Conservation (phyloP, 2,888 invertebrate genomes). For the Ypsolopha sequella region DNA sequence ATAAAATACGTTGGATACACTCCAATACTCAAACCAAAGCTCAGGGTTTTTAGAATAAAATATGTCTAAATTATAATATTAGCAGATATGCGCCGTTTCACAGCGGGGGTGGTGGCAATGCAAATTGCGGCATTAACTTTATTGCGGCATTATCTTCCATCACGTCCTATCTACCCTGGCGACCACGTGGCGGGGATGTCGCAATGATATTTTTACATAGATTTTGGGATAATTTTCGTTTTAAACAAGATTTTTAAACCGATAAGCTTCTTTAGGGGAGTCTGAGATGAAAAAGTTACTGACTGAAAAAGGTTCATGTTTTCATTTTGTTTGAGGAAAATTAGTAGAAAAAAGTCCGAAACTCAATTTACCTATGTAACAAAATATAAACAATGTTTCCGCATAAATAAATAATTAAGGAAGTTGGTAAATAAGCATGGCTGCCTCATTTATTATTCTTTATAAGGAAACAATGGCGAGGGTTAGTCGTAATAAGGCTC, state of each 20-base stretch:
- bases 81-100: conserved; percentile 1
- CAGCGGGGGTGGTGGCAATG: conserved; percentile 32
- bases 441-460: conserved; percentile 71
- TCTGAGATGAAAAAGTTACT: too few species aligned
- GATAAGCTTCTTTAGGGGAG: too few species aligned
- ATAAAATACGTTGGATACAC: too few species aligned
- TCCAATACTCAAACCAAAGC: background rate
- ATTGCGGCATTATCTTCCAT: conserved; percentile 40
- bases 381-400: conserved; percentile 61
- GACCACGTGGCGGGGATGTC: conserved; percentile 16
- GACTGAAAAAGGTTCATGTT: too few species aligned
- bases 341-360: background rate
- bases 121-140: conserved; percentile 52
- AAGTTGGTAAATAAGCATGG: conserved; percentile 67
- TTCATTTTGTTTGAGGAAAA: background rate
- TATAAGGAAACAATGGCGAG: conserved; percentile 72
- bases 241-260: too few species aligned
- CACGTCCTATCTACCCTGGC: conserved; percentile 6
- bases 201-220: conserved; percentile 26
- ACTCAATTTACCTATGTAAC: conserved; percentile 25
- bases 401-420: conserved; percentile 68
- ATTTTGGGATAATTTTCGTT: too few species aligned
- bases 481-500: conserved; percentile 72
- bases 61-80: conserved; percentile 4
- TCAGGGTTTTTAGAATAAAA: background rate